Percentiles rank a stretch among this genome's conserved stretches.
phyloP scores from a whole-genome alignment of 2,888 invertebrate species.

The Stegophylla sp. region DNA sequence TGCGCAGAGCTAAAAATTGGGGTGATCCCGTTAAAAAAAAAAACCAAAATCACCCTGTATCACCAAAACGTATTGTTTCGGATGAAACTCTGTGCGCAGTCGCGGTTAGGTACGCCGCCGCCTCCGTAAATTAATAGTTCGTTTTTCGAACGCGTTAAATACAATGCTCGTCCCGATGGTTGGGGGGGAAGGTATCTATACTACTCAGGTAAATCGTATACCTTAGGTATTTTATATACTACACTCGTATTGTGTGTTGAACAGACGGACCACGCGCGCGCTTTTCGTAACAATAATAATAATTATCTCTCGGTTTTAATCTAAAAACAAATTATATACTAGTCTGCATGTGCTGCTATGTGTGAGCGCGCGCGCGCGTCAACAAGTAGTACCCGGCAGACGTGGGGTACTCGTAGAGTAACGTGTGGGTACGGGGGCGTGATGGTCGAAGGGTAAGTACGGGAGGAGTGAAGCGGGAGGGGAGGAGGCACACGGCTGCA shows the following conservation, averaged over 20 bases:
- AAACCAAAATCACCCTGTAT: too few relatives aligned
- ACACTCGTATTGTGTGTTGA: too few relatives aligned
- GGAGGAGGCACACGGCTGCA: slow-evolving; percentile 30
- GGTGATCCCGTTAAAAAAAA: too few relatives aligned
- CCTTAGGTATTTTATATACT: too few relatives aligned
- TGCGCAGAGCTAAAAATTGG: too few relatives aligned
- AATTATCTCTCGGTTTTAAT: slow-evolving; percentile 52
- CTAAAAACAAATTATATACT: slow-evolving; percentile 58
- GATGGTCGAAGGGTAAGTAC: not conserved
- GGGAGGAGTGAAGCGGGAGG: not conserved
- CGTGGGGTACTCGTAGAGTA: not conserved
- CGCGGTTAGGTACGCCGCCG: not conserved
- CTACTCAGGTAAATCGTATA: too few relatives aligned
- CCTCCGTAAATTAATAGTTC: slow-evolving; percentile 44
- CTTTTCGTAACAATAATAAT: slow-evolving; percentile 35
- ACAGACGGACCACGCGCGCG: not conserved
- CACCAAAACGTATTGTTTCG: too few relatives aligned
- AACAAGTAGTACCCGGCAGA: slow-evolving; percentile 38
- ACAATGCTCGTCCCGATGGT: not conserved
- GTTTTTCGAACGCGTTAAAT: slow-evolving; percentile 22
- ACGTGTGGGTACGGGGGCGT: too few relatives aligned
- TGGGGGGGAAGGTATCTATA: too few relatives aligned
- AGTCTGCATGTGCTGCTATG: slow-evolving; percentile 12
- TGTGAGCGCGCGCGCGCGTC: too few relatives aligned
- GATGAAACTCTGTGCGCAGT: too few relatives aligned